Base-by-base conservation (phyloP, 1,140 invertebrate genomes). In the Spodoptera frugiperda region DNA sequence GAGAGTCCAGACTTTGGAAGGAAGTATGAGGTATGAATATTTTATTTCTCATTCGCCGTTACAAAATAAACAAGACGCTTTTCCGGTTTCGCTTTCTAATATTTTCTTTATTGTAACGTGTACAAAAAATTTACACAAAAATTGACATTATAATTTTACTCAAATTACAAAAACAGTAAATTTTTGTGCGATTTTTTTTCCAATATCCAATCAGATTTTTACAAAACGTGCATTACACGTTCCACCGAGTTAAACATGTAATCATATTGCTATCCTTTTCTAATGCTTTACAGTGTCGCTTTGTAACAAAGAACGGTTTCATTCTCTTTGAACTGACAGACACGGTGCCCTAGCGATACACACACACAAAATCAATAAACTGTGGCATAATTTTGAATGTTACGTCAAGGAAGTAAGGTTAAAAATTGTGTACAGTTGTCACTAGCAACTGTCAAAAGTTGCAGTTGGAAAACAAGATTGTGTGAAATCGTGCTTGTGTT, bases 1-100 rank as follows among this genome's bases (percentile, higher is more conserved):
- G 93, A 94, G 82, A 94, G 94, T 82, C 94, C 94, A 2, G 92
- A 93, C 81, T 93, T 93, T 80, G 78, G 72, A 51, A 84, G 92
- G 79, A 92, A 92, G 84, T 89, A 79, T 79, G 86, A 89, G 83
- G 92, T 92, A 82, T 83, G 80, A 78, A 78, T 25, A 25, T 25
- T 25, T 25, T 25, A 2, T 25, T 25, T 25, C 5, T 3, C 5
- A 25, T 25, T 2, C 25, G 3, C 25, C 25, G 0, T 25, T 3
- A 25, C 25, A 25, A 25, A 25, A 25, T 25, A 25, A 4, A 25
- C 25, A 25, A 25, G 3, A 25, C 25, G 25, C 25, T 25, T 25
- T 25, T 25, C 25, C 25, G 25, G 25, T 25, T 25, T 4, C 25
- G 3, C 25, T 25, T 25, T 2, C 25, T 25, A 25, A 25, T 25